A percentile compares a stretch with the other conserved stretches of the same genome.
Evolutionary conservation across 2,797 vertebrate species (phyloP).

Genomic region (Manis crassicaudata): DNA sequence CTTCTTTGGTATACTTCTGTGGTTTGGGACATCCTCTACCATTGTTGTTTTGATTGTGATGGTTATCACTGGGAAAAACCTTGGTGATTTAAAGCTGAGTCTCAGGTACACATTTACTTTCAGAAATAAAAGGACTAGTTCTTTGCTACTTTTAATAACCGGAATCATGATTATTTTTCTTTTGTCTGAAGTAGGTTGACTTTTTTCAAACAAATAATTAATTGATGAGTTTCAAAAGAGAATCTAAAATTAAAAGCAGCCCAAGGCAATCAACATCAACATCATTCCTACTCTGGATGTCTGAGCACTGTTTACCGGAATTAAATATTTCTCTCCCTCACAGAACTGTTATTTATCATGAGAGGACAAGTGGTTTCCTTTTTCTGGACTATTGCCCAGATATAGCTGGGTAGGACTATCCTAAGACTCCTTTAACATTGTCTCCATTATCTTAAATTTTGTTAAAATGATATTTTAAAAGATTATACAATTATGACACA

Average conservation of each 20-base stretch:
- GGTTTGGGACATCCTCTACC: not conserved
- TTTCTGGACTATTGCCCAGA: not conserved
- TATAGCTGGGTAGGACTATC: not conserved
- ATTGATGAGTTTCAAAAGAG: not conserved
- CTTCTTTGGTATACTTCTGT: not conserved
- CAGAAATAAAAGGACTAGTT: not conserved
- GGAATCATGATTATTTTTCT: not conserved
- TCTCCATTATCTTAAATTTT: not conserved
- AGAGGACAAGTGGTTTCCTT: not conserved
- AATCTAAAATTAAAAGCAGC: not conserved
- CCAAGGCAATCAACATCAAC: not conserved
- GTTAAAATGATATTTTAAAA: constrained; percentile 1
- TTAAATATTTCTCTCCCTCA: not conserved
- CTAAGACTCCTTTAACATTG: not conserved
- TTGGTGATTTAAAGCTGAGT: not conserved
- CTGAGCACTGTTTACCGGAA: not conserved
- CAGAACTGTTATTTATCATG: not conserved
- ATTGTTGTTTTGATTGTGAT: not conserved
- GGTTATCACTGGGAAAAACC: not conserved
- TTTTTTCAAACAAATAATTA: not conserved
- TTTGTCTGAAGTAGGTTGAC: constrained; percentile 21
- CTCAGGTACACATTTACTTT: not conserved
- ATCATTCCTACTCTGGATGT: not conserved
- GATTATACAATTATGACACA: not conserved
- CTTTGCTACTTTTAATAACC: not conserved